Evolutionary conservation across 1,140 invertebrate genomes (phyloP), one percentile per base, ranked within the genome.

Genomic region (Drosophila pseudoananassae): DNA sequence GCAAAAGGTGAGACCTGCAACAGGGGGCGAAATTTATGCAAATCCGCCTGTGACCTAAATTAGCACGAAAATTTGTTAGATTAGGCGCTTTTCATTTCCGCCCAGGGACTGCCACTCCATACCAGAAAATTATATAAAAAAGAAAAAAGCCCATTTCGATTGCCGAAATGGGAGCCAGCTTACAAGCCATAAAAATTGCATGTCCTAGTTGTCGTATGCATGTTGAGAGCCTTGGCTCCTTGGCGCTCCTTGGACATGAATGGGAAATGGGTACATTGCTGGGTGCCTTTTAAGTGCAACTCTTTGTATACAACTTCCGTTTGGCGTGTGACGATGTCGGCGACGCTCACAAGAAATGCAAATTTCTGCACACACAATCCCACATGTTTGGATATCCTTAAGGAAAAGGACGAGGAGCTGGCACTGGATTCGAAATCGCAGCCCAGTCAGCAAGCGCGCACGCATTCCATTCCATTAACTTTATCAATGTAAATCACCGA

Each of bases 241-340:
- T 65, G 46, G 29, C 63, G 4, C 27, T 52, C 17, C 59, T 69
- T 55, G 65, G 74, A 80, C 83, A 85, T 75, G 51, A 78, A 78
- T 87, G 72, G 69, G 43, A 61, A 73, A 63, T 31, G 73, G 72
- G 38, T 71, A 75, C 78, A 75, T 87, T 75, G 45, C 51, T 65
- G 82, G 78, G 60, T 64, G 54, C 78, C 70, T 75, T 87, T 83
- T 83, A 78, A 88, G 84, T 88, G 83, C 78, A 88, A 89, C 83
- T 88, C 84, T 88, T 88, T 88, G 83, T 88, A 88, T 88, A 87
- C 83, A 88, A 88, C 83, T 89, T 88, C 84, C 83, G 83, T 76
- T 83, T 88, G 84, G 83, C 83, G 83, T 88, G 83, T 83, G 78
- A 87, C 78, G 74, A 25, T 46, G 43, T 54, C 71, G 47, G 33